Conservation (phyloP, 2,797 vertebrate species). For the Sebastes dallii region DNA sequence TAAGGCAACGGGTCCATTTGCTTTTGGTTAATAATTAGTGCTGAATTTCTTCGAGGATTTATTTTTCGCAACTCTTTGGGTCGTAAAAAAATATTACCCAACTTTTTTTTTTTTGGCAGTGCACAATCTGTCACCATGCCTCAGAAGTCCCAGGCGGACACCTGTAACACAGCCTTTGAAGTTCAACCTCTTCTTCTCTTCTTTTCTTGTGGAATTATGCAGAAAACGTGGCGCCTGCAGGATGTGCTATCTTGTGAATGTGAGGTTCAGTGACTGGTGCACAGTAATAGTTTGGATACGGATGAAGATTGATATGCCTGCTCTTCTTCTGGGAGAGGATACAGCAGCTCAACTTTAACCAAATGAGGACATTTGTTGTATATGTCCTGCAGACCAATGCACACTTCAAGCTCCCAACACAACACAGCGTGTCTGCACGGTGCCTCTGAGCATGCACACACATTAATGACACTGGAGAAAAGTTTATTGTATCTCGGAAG, state of each 20-base stretch:
- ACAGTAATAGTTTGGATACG: slow-evolving; percentile 17
- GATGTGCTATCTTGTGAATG: slow-evolving; percentile 40
- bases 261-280: slow-evolving; percentile 13
- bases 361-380: slow-evolving; percentile 46
- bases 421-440: slow-evolving; percentile 44
- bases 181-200: slow-evolving; percentile 38
- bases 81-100: slow-evolving; percentile 49
- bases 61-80: slow-evolving; percentile 40
- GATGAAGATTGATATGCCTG: slow-evolving; percentile 48
- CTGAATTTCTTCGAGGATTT: slow-evolving; percentile 39
- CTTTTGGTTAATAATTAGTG: slow-evolving; percentile 57
- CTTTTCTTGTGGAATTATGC: slow-evolving; percentile 33
- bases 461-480: slow-evolving; percentile 69
- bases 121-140: slow-evolving; percentile 52
- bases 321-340: slow-evolving; percentile 18
- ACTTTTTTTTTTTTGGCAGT: slow-evolving; percentile 28
- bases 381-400: slow-evolving; percentile 49
- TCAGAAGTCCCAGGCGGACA: slow-evolving; percentile 58
- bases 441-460: slow-evolving; percentile 35
- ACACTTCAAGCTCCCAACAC: slow-evolving; percentile 33
- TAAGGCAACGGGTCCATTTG: slow-evolving; percentile 20
- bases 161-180: slow-evolving; percentile 72
- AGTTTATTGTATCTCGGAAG: slow-evolving; percentile 18
- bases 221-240: slow-evolving; percentile 36
- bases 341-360: slow-evolving; percentile 33